These are phyloP conservation scores for Leptestheria dahalacensis DNA, from an alignment of 1,140 invertebrate genomes.

Conservation along the genomic window DNA sequence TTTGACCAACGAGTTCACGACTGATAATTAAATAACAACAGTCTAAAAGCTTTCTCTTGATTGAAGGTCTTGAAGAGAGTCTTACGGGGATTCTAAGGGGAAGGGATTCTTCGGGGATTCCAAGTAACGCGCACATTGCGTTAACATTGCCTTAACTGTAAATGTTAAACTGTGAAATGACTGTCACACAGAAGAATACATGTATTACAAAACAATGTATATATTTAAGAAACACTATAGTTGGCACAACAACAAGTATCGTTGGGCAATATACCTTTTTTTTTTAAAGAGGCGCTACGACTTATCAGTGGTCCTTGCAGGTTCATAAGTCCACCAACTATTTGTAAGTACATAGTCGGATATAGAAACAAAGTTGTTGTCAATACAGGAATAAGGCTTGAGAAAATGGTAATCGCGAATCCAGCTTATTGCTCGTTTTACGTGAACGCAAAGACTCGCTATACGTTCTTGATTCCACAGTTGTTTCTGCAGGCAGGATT, in stretches of 20 bases:
- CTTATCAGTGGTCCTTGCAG: constrained; percentile 24
- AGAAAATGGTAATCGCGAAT: constrained; percentile 28
- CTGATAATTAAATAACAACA: neutral
- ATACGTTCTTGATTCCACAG: constrained; percentile 26
- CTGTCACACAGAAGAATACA: too few relatives aligned
- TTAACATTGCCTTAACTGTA: too few relatives aligned
- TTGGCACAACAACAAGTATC: constrained; percentile 7
- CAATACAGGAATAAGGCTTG: constrained; percentile 25
- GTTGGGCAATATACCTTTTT: constrained; percentile 21
- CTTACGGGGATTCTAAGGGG: neutral
- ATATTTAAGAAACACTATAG: neutral
- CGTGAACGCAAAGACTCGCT: constrained; percentile 28
- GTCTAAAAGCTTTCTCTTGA: neutral
- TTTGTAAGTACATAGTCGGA: constrained; percentile 23
- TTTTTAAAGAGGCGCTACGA: constrained; percentile 12
- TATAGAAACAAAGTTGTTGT: constrained; percentile 14
- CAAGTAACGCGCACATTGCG: too few relatives aligned
- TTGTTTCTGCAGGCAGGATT: constrained; percentile 24
- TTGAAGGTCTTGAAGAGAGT: neutral
- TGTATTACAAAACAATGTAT: constrained; percentile 17
- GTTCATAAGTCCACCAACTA: constrained; percentile 24
- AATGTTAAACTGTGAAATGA: too few relatives aligned
- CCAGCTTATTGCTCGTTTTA: constrained; percentile 27
- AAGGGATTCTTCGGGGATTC: constrained; percentile 18
- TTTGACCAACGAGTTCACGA: too few relatives aligned